Evolutionary conservation across 2,888 invertebrate species (phyloP), one percentile per base, ranked within the genome.

Genomic region (Philonicus albiceps): DNA sequence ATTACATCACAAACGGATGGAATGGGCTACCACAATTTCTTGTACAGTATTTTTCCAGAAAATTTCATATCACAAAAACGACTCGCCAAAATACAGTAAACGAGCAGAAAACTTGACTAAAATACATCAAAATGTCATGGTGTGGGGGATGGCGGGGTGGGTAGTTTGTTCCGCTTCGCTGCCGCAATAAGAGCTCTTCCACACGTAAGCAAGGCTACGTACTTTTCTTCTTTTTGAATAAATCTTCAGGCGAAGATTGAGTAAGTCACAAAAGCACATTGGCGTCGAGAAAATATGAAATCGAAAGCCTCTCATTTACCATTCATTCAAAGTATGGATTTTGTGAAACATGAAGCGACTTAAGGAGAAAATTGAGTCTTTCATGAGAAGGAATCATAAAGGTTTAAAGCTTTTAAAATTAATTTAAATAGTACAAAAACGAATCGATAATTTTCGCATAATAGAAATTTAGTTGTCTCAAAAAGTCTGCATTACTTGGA

Each of bases 181-280:
- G 37, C 22, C 16, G 22, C 64, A 27, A 64, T 64, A 64, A 64
- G 64, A 64, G 64, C 64, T 27, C 19, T 64, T n/a, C n/a, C 49
- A 19, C n/a, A 49, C 49, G 4, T 49, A 49, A 49, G n/a, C 64
- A 27, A 22, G 19, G 64, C 22, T 64, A 27, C 19, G 8, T 19
- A 37, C 13, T 76, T 76, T 43, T 76, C 40, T 19, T 43, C 11
- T 37, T 55, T 64, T 22, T 76, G 76, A 76, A 76, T 76, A 76
- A 37, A 74, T 74, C 37, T 74, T 31, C 64, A 76, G 37, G 22
- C 40, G 76, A 76, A 76, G 76, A 76, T 76, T 76, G 76, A 76
- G 22, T 76, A 34, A 40, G 34, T 37, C 34, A 76, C 37, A 76
- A 76, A 37, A 76, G 76, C 34, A 76, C 34, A 74, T 74, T 74